Evolutionary conservation across 2,888 invertebrate species (phyloP), one percentile per base, ranked within the genome.

Genomic region (Vandiemenella viatica): DNA sequence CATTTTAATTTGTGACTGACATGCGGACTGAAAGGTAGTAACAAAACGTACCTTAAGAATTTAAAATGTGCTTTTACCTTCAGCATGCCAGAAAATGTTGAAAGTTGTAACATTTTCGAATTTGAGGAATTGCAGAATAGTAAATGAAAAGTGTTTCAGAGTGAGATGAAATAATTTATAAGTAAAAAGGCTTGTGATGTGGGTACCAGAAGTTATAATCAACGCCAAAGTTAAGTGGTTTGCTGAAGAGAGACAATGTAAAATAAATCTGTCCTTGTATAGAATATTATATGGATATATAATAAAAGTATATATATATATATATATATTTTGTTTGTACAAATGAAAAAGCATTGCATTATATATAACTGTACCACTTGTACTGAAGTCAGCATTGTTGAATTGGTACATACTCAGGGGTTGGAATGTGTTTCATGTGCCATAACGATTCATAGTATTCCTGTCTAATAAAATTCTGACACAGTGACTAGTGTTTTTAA

Each of bases 351-450:
- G 32, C 32, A 19, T 17, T 43, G 15, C 15, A 17, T 32, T 20
- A 37, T 23, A 15, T 18, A 26, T 23, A 6, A 37, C 15, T 19
- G 16, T 46, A 10, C 17, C 19, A 19, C 43, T 43, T 48, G 7
- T 15, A 21, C 19, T 23, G 19, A 18, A 46, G 19, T n/a, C n/a
- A n/a, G n/a, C n/a, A 15, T 19, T 3, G 18, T 47, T 41, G 20
- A 10, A 19, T 47, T 43, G 48, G 48, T 48, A 19, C 43, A 48
- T 43, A 48, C 49, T 49, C 49, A 49, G 49, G 49, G 49, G 38
- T 13, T 40, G 26, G 47, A 32, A 3, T 19, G 15, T 42, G 10
- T 42, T 42, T 18, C n/a, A 20, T 42, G 42, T 42, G 42, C 42
- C 42, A 42, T 42, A 42, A 42, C n/a, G n/a, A 42, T 2, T 15